Percentiles rank a stretch among this genome's conserved stretches.
These are phyloP conservation scores for Hedya salicella DNA, from an alignment of 2,888 invertebrate species.

Conservation along the genomic window DNA sequence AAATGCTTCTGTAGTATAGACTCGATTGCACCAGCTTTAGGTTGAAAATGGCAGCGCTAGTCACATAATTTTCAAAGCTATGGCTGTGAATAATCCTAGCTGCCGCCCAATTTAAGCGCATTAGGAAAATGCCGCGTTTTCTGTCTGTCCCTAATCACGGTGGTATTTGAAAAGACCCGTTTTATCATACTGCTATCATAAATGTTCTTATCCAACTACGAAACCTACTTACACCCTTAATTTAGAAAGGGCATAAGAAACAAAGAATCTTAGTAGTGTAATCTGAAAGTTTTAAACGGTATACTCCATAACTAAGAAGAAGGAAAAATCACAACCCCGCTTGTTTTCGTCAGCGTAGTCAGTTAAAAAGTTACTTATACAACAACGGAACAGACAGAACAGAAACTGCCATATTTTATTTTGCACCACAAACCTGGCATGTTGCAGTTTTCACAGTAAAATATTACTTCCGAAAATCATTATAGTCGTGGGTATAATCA, in stretches of 20 bases:
- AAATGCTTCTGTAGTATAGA: background rate
- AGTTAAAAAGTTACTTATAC: too few species aligned
- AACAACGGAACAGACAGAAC: too few species aligned
- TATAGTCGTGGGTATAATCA: background rate
- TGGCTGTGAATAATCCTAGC: constrained; percentile 57
- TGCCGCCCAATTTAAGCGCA: constrained; percentile 6
- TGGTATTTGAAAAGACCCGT: background rate
- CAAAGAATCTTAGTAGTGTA: too few species aligned
- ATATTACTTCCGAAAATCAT: background rate
- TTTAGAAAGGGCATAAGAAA: too few species aligned
- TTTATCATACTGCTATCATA: too few species aligned
- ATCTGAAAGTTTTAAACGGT: too few species aligned
- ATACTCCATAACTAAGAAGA: too few species aligned
- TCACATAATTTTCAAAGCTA: constrained; percentile 3
- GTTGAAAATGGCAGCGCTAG: background rate
- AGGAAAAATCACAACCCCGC: too few species aligned
- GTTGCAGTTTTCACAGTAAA: background rate
- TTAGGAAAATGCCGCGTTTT: constrained; percentile 12
- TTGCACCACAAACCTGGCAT: background rate
- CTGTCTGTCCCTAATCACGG: background rate
- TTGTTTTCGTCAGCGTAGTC: too few species aligned
- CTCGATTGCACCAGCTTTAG: background rate
- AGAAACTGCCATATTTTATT: constrained; percentile 6
- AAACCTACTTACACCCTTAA: too few species aligned
- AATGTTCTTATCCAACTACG: too few species aligned